A percentile compares a stretch with the other conserved stretches of the same genome.
phyloP scores from a whole-genome alignment of 2,113 vertebrate genomes.

The Boleophthalmus pectinirostris region DNA sequence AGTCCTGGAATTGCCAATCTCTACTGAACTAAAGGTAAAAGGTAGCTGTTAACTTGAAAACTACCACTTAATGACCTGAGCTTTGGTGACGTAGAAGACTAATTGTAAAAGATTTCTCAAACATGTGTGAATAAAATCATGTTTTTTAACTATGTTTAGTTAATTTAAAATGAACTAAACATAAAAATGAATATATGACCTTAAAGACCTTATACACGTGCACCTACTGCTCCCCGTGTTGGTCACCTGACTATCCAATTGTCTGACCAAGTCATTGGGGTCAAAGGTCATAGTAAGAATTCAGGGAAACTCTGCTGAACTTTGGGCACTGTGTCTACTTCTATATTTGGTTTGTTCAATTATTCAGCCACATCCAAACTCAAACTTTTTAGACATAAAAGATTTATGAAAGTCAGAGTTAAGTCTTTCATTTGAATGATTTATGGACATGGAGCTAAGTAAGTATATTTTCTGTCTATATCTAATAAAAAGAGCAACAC shows the following conservation, averaged over 20 bases:
- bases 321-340: background rate
- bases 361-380: conserved; percentile 9
- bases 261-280: conserved; percentile 31
- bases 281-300: conserved; percentile 40
- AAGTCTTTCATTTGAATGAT: background rate
- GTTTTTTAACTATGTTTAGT: no score
- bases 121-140: no score
- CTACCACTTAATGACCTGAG: no score
- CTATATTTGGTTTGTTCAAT: background rate
- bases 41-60: no score
- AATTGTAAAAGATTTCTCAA: no score
- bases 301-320: conserved; percentile 16
- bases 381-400: conserved; percentile 4
- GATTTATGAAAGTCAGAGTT: background rate
- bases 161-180: no score
- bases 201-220: conserved; percentile 42
- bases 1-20: no score
- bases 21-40: no score
- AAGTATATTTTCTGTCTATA: background rate
- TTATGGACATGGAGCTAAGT: background rate
- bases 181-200: no score
- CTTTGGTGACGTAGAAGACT: no score
- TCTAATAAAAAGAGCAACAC: background rate
- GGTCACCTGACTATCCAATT: conserved; percentile 33
- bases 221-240: conserved; percentile 36